A percentile compares a stretch with the other conserved stretches of the same genome.
Evolutionary conservation across 2,113 vertebrate genomes (phyloP).

Genomic region (Argyrosomus japonicus): DNA sequence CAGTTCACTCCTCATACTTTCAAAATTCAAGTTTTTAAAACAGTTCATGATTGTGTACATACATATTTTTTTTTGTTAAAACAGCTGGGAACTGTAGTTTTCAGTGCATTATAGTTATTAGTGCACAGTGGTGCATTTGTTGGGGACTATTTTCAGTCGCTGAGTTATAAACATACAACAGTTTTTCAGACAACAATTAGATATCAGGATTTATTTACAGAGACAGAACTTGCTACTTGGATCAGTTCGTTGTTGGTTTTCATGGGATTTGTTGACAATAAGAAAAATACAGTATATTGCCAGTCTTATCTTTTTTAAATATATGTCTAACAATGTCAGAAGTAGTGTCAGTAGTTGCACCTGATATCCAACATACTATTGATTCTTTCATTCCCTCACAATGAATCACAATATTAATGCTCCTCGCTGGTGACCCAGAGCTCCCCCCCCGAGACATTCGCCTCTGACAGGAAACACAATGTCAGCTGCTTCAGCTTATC

Average conservation of each 20-base stretch:
- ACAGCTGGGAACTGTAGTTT: background rate
- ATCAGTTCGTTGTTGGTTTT: background rate
- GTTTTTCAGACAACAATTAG: background rate
- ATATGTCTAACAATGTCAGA: background rate
- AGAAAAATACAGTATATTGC: background rate
- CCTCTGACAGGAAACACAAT: background rate
- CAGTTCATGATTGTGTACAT: too few relatives aligned
- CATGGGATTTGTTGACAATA: background rate
- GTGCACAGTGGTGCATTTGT: background rate
- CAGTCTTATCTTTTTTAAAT: background rate
- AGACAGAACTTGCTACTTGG: background rate
- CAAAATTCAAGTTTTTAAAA: too few relatives aligned
- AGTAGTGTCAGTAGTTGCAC: background rate
- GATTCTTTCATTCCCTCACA: background rate
- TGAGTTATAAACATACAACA: background rate
- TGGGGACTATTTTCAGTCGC: background rate
- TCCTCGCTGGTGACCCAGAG: background rate
- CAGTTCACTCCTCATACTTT: background rate
- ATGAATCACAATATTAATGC: background rate
- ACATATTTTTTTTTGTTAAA: background rate
- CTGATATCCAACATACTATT: background rate
- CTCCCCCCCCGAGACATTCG: background rate
- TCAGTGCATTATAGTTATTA: too few relatives aligned
- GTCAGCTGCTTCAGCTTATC: conserved; percentile 18
- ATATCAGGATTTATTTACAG: background rate